Conservation (phyloP, 2,888 invertebrate species). For the Philaethria dido region DNA sequence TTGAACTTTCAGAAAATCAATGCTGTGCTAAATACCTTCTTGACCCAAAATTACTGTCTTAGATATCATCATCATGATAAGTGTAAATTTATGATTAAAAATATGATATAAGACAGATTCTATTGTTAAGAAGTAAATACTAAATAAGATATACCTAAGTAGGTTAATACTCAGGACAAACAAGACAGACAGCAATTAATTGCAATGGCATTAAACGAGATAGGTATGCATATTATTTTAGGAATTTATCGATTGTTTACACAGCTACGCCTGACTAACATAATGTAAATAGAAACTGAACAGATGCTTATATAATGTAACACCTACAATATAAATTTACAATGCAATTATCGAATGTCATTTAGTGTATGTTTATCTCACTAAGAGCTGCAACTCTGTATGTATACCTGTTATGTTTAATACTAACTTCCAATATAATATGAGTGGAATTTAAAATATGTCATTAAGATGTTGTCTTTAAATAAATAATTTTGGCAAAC, state of each 20-base stretch:
- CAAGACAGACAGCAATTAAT: not conserved
- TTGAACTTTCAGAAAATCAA: too few species aligned
- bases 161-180: not conserved
- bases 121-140: too few species aligned
- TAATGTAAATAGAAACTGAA: conserved; percentile 18
- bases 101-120: too few species aligned
- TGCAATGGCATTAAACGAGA: not conserved
- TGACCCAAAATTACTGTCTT: too few species aligned
- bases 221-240: conserved; percentile 8
- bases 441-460: too few species aligned
- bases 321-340: not conserved
- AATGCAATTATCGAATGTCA: not conserved
- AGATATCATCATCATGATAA: too few species aligned
- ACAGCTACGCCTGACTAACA: conserved; percentile 1
- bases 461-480: too few species aligned
- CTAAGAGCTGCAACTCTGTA: not conserved
- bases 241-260: conserved; percentile 23
- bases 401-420: too few species aligned
- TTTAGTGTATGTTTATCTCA: not conserved
- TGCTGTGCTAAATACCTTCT: too few species aligned
- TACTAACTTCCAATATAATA: too few species aligned
- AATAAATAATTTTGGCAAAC: too few species aligned
- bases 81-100: too few species aligned
- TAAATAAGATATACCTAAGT: not conserved
- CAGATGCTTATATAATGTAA: conserved; percentile 12